phyloP scores from a whole-genome alignment of 2,888 invertebrate species.

The Graphium colonna region DNA sequence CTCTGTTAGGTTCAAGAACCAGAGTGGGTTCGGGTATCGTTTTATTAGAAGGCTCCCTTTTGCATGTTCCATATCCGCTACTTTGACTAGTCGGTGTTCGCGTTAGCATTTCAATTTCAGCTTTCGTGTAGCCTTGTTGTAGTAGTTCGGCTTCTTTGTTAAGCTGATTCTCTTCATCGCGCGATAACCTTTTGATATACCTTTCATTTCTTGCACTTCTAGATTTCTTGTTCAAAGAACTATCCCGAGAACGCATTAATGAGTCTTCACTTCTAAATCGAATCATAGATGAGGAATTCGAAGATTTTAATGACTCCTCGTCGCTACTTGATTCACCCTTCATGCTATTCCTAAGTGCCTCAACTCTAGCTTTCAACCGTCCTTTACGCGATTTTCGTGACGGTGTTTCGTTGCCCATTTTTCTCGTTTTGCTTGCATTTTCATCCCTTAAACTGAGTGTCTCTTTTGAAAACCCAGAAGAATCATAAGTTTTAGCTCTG shows the following conservation, averaged over 20 bases:
- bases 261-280: conserved; percentile 86
- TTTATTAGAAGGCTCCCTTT: conserved; percentile 71
- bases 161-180: conserved; percentile 82
- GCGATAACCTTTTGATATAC: conserved; percentile 86
- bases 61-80: conserved; percentile 71
- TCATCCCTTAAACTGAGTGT: conserved; percentile 62
- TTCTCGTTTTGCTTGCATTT: conserved; percentile 57
- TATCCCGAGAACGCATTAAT: conserved; percentile 79
- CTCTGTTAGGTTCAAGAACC: conserved; percentile 52
- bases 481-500: conserved; percentile 57
- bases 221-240: conserved; percentile 82
- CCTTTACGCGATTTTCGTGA: conserved; percentile 79
- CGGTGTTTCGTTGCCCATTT: conserved; percentile 72
- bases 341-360: conserved; percentile 82
- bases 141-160: conserved; percentile 77
- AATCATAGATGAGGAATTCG: conserved; percentile 82
- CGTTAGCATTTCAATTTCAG: conserved; percentile 76
- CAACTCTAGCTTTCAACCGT: conserved; percentile 83
- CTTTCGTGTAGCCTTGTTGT: conserved; percentile 73
- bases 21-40: conserved; percentile 56
- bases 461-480: conserved; percentile 60
- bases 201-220: conserved; percentile 89
- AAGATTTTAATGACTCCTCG: conserved; percentile 85
- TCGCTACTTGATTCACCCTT: conserved; percentile 85
- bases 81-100: conserved; percentile 77